phyloP scores from a whole-genome alignment of 2,797 vertebrate species.

The Ceryle rudis region DNA sequence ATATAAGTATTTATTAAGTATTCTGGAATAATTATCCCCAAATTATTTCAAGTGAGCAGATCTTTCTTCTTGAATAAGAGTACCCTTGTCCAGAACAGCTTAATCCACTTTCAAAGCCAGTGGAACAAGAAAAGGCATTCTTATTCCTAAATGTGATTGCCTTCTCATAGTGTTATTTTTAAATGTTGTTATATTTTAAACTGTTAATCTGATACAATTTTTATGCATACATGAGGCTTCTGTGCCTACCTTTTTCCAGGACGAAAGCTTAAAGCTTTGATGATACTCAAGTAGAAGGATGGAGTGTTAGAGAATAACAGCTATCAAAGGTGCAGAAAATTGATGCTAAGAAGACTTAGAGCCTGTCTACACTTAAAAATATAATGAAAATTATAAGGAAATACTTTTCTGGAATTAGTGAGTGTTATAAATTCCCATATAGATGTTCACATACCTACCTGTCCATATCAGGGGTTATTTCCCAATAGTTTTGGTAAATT shows the following conservation, averaged over 20 bases:
- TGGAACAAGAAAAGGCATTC: neutral
- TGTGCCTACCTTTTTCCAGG: neutral
- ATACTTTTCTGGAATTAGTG: neutral
- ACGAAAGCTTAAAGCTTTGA: neutral
- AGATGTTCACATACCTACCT: neutral
- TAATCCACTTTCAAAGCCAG: slow-evolving; percentile 29
- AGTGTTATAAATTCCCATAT: neutral
- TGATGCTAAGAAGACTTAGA: neutral
- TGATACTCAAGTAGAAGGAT: neutral
- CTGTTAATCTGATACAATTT: neutral
- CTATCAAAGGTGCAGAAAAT: neutral
- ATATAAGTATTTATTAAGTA: slow-evolving; percentile 16
- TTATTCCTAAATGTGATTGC: neutral
- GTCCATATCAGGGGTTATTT: neutral
- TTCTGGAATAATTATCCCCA: slow-evolving; percentile 2
- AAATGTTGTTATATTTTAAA: neutral
- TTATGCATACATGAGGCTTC: neutral
- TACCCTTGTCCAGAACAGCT: neutral
- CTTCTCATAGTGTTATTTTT: neutral
- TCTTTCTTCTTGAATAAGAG: neutral
- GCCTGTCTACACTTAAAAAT: neutral
- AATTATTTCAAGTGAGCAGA: slow-evolving; percentile 2
- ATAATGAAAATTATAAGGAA: neutral
- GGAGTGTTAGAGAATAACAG: neutral
- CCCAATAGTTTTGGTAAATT: neutral